These are phyloP conservation scores for Microplitis mediator DNA, from an alignment of 1,140 invertebrate species.

Conservation along the genomic window DNA sequence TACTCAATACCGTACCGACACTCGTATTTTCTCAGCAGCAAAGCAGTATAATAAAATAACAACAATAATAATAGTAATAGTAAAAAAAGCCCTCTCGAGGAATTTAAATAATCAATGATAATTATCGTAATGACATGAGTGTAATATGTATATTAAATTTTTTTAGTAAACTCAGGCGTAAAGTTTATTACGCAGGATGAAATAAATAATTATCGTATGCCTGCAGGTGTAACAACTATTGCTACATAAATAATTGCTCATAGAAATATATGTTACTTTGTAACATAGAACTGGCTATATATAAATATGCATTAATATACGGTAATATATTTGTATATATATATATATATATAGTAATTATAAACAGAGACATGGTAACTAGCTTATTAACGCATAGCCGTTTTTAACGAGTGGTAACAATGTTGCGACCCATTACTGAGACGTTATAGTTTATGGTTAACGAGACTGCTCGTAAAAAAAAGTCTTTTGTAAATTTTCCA, in stretches of 20 bases:
- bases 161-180: not conserved
- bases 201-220: not conserved
- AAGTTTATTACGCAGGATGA: not conserved
- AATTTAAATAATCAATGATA: conserved; percentile 25
- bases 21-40: no score
- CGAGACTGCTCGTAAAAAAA: not conserved
- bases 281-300: not conserved
- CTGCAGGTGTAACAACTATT: not conserved
- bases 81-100: not conserved
- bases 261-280: not conserved
- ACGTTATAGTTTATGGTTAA: not conserved
- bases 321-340: not conserved
- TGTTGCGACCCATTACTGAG: not conserved
- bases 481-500: no score
- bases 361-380: not conserved
- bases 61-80: no score
- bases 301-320: not conserved
- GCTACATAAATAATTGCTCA: not conserved
- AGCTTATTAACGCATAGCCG: not conserved
- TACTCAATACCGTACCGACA: no score
- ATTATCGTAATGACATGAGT: conserved; percentile 14
- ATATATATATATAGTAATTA: not conserved
- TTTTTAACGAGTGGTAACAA: not conserved
- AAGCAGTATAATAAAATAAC: no score
- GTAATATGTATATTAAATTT: not conserved